Base-by-base conservation (phyloP, 2,797 vertebrate species). In the Schizopygopsis pylzovi region DNA sequence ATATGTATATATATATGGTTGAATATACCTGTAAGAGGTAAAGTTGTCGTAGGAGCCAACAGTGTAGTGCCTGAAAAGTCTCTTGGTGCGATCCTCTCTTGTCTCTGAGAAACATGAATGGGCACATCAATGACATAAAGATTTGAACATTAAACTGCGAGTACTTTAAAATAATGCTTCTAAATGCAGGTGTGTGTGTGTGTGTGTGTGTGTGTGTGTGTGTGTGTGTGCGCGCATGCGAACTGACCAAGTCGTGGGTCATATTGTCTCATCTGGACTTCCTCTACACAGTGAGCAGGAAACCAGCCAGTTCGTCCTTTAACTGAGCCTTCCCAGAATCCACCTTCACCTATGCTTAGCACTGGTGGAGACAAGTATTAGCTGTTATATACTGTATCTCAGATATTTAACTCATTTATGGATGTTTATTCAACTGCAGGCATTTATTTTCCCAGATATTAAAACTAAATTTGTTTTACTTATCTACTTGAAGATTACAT, bases 281-380 rank as follows among this genome's bases (percentile, higher is more conserved):
- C 98, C 87, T 99, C 98, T 0, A 99, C 97, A 43, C 98, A 99
- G 92, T 99, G 98, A 0, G 98, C 98, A 9, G 98, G 98, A 95
- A 99, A 99, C 98, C 98, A 99, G 73, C 98, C 98, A 0, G 97
- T 98, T 76, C 98, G 92, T 85, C 98, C 98, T 89, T 99, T 99
- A 86, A 99, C 98, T 0, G 92, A 96, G 15, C 98, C 98, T 92
- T 99, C 98, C 98, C 98, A 99, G 91, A 97, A 99, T 68, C 98
- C 98, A 37, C 98, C 98, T 92, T 99, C 98, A 1, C 98, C 98
- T 5, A 99, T 98, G 22, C 98, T 98, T 91, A 99, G 95, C 89
- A 99, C 98, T 96, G 87, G 52, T 43, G 45, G 63, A 87, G 61
- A 79, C 75, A 78, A 6, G 0, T 33, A 59, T 15, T 47, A 71